Evolutionary conservation across 2,888 invertebrate genomes (phyloP).

Genomic region (Scotopteryx bipunctaria): DNA sequence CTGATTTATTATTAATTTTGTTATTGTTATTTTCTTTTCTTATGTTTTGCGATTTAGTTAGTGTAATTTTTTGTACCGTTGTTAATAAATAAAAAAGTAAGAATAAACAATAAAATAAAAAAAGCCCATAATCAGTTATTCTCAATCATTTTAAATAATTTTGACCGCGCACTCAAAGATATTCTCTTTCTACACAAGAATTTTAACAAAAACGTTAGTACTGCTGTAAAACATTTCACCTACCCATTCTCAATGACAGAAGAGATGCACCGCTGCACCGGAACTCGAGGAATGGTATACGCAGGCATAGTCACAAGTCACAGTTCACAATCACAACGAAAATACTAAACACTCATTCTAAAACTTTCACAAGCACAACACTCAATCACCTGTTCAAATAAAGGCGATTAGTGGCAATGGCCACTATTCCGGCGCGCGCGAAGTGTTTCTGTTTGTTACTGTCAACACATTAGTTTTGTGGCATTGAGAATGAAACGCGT

Average conservation of each 20-base stretch:
- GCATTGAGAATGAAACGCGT: slow-evolving; percentile 38
- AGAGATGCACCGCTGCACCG: slow-evolving; percentile 21
- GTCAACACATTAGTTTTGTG: slow-evolving; percentile 44
- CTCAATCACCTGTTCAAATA: slow-evolving; percentile 17
- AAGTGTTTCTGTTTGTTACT: slow-evolving; percentile 29
- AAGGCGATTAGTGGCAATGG: slow-evolving; percentile 9
- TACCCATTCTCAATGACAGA: slow-evolving; percentile 26
- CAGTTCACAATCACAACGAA: slow-evolving; percentile 17
- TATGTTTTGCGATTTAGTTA: too few relatives aligned
- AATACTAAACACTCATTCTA: slow-evolving; percentile 16
- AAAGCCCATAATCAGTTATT: too few relatives aligned
- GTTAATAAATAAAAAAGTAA: too few relatives aligned
- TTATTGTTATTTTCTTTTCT: too few relatives aligned
- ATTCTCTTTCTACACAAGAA: too few relatives aligned
- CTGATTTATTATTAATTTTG: too few relatives aligned
- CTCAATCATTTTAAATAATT: too few relatives aligned
- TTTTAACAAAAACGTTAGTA: neutral
- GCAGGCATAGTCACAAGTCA: slow-evolving; percentile 22
- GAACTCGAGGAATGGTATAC: slow-evolving; percentile 25
- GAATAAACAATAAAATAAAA: too few relatives aligned
- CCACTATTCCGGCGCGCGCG: slow-evolving; percentile 9
- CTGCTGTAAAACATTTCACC: slow-evolving; percentile 3
- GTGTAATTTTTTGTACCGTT: too few relatives aligned
- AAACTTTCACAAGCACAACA: slow-evolving; percentile 7
- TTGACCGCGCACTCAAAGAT: too few relatives aligned